phyloP scores from a whole-genome alignment of 2,888 invertebrate genomes.

The Spialia ferax region DNA sequence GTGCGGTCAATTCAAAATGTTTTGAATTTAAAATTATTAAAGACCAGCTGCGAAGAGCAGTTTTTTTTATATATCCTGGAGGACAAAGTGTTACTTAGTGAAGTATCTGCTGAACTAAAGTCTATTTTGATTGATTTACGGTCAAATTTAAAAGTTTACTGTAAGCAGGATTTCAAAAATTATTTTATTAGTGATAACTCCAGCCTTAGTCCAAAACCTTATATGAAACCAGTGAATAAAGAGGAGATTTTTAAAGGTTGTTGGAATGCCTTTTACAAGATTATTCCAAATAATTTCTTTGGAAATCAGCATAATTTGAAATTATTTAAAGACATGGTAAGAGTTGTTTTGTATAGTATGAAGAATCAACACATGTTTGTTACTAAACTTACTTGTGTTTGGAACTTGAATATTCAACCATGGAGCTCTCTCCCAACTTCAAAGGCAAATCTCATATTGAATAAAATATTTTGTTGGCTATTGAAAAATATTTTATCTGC shows the following conservation, averaged over 20 bases:
- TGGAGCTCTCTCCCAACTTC: conserved; percentile 58
- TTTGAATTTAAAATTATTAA: conserved; percentile 59
- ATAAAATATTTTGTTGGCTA: conserved; percentile 63
- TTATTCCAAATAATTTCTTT: conserved; percentile 67
- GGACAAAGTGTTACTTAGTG: conserved; percentile 55
- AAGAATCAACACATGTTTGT: conserved; percentile 68
- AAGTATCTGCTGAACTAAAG: conserved; percentile 53
- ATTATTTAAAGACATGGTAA: conserved; percentile 62
- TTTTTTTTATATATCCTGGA: conserved; percentile 53
- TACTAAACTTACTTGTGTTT: conserved; percentile 57
- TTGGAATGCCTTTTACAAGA: conserved; percentile 59
- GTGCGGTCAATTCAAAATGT: conserved; percentile 69
- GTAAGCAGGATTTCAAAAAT: conserved; percentile 65
- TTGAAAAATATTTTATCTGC: conserved; percentile 66
- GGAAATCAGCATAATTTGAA: conserved; percentile 67
- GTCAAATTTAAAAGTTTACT: conserved; percentile 57
- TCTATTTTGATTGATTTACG: conserved; percentile 55
- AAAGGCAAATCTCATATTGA: conserved; percentile 52
- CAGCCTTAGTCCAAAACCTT: background rate
- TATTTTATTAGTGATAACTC: conserved; percentile 53
- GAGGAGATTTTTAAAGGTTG: conserved; percentile 59
- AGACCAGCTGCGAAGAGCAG: conserved; percentile 49
- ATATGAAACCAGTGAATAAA: conserved; percentile 60
- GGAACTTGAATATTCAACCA: conserved; percentile 60
- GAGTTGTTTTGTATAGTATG: conserved; percentile 68